Evolutionary conservation across 2,113 vertebrate genomes (phyloP), one percentile per base, ranked within the genome.

Genomic region (Oreotrochilus melanogaster): DNA sequence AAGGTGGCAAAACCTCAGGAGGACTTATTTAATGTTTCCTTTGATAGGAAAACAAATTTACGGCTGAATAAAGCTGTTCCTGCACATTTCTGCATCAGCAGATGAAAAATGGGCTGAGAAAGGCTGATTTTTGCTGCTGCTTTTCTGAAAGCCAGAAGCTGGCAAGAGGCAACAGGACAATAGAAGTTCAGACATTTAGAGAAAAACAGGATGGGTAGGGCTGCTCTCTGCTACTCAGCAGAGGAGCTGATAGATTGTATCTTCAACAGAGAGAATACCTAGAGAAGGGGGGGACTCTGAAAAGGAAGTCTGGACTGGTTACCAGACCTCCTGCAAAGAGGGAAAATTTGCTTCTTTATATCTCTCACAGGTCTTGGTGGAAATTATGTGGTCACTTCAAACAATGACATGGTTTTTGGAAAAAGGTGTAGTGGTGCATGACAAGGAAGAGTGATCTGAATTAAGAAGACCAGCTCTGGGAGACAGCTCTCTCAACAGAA

Each of bases 131-230:
- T 45, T 67, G 45, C 50, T 62, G 61, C 35, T 53, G 73, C 33
- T 87, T 84, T 85, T 95, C 64, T 88, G 70, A 74, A 94, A 94
- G 35, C 10, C 60, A 56, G 21, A 67, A 78, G 30, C 13, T 58
- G 51, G 27, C 80, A 82, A 17, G 50, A 74, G 28, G 39, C 50
- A 89, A 64, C 16, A 85, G 35, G 61, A 81, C 83, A 85, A 51
- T 0, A 73, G 56, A 66, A 35, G 45, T 82, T 78, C 31, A 86
- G 64, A 58, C 21, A 24, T 66, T 76, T 88, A 80, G 37, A 95
- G 70, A 92, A 79, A 97, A 96, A 95, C 81, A 95, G 93, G 90
- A 96, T 94, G 92, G 89, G 85, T 48, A 93, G 88, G 89, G 88
- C 72, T 95, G 70, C 56, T 50, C 60, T 79, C 81, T 93, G 83